Base-by-base conservation (phyloP, 2,888 invertebrate genomes). In the Drosophila antonietae region DNA sequence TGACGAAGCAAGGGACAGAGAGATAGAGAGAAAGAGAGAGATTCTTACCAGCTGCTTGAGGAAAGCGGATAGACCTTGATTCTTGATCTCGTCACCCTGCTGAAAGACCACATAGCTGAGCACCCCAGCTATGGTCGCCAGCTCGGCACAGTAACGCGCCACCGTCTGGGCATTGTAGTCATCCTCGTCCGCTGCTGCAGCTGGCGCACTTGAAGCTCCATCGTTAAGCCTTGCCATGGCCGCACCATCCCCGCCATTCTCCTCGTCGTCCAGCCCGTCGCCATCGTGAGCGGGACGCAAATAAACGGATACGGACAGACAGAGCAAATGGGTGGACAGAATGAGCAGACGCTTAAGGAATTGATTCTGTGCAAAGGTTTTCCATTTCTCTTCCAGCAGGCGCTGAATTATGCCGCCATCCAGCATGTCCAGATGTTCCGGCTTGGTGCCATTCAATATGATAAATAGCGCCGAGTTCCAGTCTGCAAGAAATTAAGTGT, bases 391-490 rank as follows among this genome's bases (percentile, higher is more conserved):
- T 93, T 99, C 99, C 20, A 99, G 94, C 56, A 99, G 93, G 88
- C 98, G 95, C 92, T 99, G 98, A 90, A 99, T 99, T 65, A 99
- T 99, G 37, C 99, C 99, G 55, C 99, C 98, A 91, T 98, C 98
- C 88, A 99, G 94, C 99, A 99, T 99, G 92, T 99, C 98, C 91
- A 99, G 94, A 94, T 99, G 99, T 89, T 98, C 99, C 90, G 98
- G 97, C 91, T 98, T 99, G 12, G 97, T 98, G 63, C 99, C 99
- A 91, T 99, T 98, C 73, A 99, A 94, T 88, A 99, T 99, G 78
- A 99, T 98, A 93, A 99, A 98, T 62, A 99, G 94, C 0, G 99
- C 99, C 0, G 99, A 99, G 92, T 98, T 98, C 98, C 98, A 98
- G 94, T 99, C 99, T 99, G 91, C 31, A 49, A 43, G 4, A 18